Evolutionary conservation across 2,888 invertebrate species (phyloP).

Genomic region (Lymantria monacha): DNA sequence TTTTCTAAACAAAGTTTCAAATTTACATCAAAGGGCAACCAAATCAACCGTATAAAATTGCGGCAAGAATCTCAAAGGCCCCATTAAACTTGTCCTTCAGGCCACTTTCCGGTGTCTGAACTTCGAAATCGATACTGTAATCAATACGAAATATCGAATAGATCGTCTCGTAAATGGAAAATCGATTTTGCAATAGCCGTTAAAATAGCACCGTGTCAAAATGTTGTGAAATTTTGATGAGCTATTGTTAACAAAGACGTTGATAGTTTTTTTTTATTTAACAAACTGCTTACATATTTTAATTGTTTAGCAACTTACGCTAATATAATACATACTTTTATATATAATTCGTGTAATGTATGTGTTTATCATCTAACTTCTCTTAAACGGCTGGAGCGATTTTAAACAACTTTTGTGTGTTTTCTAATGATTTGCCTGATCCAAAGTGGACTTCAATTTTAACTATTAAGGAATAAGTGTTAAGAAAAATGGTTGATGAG

Average conservation of each 20-base stretch:
- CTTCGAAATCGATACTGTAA: slow-evolving; percentile 42
- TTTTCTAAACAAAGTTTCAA: neutral
- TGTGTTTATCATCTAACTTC: too few species aligned
- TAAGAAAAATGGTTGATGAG: too few species aligned
- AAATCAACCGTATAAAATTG: slow-evolving; percentile 17
- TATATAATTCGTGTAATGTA: too few species aligned
- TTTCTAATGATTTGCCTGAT: too few species aligned
- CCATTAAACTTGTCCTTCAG: slow-evolving; percentile 42
- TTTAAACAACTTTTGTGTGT: too few species aligned
- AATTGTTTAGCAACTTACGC: too few species aligned
- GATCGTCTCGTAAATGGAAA: slow-evolving; percentile 36
- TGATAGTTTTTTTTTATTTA: neutral
- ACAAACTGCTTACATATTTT: neutral
- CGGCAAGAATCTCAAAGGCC: slow-evolving; percentile 16
- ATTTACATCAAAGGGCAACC: slow-evolving; percentile 5
- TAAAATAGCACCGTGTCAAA: slow-evolving; percentile 20
- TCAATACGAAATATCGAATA: slow-evolving; percentile 42
- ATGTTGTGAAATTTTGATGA: slow-evolving; percentile 31
- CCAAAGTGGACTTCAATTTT: too few species aligned
- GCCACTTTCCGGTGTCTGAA: slow-evolving; percentile 40
- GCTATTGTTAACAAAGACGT: slow-evolving; percentile 21
- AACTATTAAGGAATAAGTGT: too few species aligned
- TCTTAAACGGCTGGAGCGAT: too few species aligned
- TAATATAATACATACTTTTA: too few species aligned
- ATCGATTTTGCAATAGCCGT: slow-evolving; percentile 29